Percentiles rank a stretch among this genome's conserved stretches.
Evolutionary conservation across 2,797 vertebrate species (phyloP).

Genomic region (Ataeniobius toweri): DNA sequence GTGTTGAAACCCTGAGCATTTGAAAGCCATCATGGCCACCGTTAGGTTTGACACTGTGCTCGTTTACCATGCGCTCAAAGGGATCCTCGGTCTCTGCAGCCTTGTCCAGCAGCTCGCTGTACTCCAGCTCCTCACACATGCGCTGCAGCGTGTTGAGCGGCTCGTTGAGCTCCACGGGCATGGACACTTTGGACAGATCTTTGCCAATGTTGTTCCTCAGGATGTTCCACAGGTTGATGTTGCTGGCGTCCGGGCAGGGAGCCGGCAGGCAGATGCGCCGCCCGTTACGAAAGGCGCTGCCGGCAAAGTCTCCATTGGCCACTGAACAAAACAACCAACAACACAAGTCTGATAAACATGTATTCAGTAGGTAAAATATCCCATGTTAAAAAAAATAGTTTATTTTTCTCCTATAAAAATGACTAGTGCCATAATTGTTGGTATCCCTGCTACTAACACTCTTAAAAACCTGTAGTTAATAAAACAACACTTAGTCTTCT

Average conservation of each 20-base stretch:
- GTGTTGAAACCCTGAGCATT: not conserved
- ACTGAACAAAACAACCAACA: conserved; percentile 73
- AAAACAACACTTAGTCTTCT: too few relatives aligned
- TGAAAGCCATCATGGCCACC: not conserved
- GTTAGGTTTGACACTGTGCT: conserved; percentile 1
- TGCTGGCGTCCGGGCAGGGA: conserved; percentile 94
- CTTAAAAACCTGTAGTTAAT: too few relatives aligned
- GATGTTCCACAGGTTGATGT: conserved; percentile 99
- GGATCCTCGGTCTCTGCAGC: conserved; percentile 93
- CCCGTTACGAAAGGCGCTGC: conserved; percentile 92
- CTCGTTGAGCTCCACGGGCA: conserved; percentile 98
- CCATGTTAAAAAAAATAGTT: not conserved
- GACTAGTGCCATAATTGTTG: too few relatives aligned
- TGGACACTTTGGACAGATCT: conserved; percentile 98
- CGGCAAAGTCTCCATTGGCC: conserved; percentile 93
- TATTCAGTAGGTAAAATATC: not conserved
- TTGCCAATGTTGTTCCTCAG: conserved; percentile 99
- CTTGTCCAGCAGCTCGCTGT: conserved; percentile 97
- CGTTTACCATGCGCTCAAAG: conserved; percentile 94
- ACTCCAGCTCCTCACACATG: conserved; percentile 98
- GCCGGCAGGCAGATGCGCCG: conserved; percentile 90
- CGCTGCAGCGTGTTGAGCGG: conserved; percentile 98
- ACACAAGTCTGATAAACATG: not conserved
- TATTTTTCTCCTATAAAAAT: not conserved
- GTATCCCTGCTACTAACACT: too few relatives aligned